Evolutionary conservation across 2,113 vertebrate species (phyloP).

Genomic region (Gorilla gorilla): DNA sequence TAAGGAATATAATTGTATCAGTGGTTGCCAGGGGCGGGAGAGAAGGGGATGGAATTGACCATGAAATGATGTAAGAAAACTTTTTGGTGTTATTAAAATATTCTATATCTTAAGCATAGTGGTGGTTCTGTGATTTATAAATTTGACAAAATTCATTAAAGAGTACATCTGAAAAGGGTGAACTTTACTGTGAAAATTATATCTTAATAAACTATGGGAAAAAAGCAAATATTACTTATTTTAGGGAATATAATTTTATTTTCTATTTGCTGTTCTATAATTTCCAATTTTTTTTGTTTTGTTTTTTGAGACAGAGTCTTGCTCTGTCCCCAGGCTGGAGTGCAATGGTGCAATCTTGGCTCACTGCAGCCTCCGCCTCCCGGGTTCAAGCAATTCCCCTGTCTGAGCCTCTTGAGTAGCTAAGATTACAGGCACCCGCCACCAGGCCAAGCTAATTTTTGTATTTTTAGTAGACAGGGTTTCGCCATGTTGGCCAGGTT

Average conservation of each 20-base stretch:
- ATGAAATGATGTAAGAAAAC: neutral
- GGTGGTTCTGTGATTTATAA: neutral
- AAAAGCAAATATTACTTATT: neutral
- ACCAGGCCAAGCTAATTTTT: no score
- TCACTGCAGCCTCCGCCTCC: no score
- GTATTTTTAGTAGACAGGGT: no score
- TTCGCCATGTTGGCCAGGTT: no score
- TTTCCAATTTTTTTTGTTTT: no score
- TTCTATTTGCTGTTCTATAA: neutral
- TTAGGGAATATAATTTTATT: neutral
- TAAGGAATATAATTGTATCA: neutral
- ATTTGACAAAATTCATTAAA: neutral
- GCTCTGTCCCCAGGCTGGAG: no score
- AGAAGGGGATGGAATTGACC: neutral
- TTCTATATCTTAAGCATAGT: neutral
- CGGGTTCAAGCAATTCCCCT: no score
- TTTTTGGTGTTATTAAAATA: neutral
- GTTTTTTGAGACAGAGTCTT: no score
- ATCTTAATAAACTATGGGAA: neutral
- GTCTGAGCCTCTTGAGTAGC: no score
- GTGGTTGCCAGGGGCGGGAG: neutral
- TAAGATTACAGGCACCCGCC: no score
- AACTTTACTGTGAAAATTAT: slow-evolving; percentile 1
- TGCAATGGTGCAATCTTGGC: no score
- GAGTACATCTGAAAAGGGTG: neutral